phyloP scores from a whole-genome alignment of 2,797 vertebrate species.

The Phyllotis vaccarum region DNA sequence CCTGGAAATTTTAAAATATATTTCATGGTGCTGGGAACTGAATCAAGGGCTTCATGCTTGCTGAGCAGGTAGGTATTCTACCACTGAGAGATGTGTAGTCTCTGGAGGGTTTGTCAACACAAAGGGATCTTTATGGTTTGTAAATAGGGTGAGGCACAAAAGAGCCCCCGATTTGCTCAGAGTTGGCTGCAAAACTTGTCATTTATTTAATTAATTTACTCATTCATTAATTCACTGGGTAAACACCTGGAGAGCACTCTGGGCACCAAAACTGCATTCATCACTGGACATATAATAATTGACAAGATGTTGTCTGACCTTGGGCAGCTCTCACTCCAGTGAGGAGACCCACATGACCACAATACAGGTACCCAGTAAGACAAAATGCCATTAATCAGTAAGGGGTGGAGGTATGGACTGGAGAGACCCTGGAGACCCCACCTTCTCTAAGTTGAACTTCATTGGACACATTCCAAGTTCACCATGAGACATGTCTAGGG shows the following conservation, averaged over 20 bases:
- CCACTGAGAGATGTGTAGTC: background rate
- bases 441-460: background rate
- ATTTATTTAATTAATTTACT: background rate
- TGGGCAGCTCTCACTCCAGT: background rate
- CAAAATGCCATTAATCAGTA: fast-evolving
- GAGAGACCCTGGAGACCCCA: background rate
- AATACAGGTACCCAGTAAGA: background rate
- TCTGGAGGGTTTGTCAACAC: background rate
- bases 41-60: background rate
- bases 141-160: background rate
- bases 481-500: background rate
- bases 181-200: background rate
- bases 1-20: background rate
- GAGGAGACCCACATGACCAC: background rate
- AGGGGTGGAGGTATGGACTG: background rate
- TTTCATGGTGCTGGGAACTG: background rate
- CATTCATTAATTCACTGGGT: background rate
- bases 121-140: background rate
- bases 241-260: background rate
- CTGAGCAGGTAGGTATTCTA: background rate
- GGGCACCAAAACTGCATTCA: background rate
- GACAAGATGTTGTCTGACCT: background rate
- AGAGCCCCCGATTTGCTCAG: background rate
- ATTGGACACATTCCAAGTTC: background rate
- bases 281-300: fast-evolving